Percentiles rank a stretch among this genome's conserved stretches.
Evolutionary conservation across 2,113 vertebrate genomes (phyloP).

Genomic region (Syrmaticus mikado): DNA sequence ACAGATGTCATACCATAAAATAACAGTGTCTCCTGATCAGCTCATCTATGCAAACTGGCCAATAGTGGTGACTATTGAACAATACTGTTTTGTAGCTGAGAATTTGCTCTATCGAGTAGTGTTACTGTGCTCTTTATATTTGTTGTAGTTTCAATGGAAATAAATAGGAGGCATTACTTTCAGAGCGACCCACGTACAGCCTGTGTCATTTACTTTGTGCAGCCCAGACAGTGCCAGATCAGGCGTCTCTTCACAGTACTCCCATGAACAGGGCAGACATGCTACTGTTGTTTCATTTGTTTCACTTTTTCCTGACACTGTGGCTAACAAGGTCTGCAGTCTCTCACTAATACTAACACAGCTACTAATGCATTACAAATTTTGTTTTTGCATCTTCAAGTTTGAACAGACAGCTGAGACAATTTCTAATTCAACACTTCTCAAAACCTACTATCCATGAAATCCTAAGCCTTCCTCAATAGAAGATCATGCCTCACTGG

Average conservation of each 20-base stretch:
- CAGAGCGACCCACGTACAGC: neutral
- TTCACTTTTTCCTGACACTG: neutral
- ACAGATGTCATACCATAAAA: too few species aligned
- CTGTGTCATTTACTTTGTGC: neutral
- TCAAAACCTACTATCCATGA: neutral
- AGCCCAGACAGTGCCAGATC: neutral
- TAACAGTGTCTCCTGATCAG: too few species aligned
- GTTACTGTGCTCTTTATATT: neutral
- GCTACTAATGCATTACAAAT: neutral
- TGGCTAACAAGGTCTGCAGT: neutral
- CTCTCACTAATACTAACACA: neutral
- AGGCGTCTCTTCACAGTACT: neutral
- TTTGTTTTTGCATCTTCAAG: neutral
- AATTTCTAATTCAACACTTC: neutral
- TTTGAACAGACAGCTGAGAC: neutral
- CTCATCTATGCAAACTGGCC: too few species aligned
- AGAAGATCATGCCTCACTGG: neutral
- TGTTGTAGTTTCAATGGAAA: neutral
- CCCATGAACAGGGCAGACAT: neutral
- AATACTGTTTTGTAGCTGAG: neutral
- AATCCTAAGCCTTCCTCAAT: neutral
- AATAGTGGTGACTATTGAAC: too few species aligned
- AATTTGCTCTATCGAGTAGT: neutral
- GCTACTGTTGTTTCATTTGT: neutral
- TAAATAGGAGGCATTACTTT: neutral